Evolutionary conservation across 2,888 invertebrate species (phyloP).

Genomic region (Leptura quadrifasciata): DNA sequence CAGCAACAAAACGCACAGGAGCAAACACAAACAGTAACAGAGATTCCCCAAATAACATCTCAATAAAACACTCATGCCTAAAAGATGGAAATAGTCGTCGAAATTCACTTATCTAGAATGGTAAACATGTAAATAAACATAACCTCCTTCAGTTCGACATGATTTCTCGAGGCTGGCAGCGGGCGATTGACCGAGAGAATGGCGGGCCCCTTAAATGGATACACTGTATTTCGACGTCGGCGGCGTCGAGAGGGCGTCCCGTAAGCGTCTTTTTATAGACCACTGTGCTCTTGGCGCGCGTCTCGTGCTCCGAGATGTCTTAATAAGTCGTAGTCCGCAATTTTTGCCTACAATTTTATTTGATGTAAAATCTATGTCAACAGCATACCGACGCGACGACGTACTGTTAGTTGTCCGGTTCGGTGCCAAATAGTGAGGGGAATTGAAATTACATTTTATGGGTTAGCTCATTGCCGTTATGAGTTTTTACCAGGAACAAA

Average conservation of each 20-base stretch:
- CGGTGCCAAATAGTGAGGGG: not conserved
- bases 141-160: slow-evolving; percentile 24
- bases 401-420: not conserved
- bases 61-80: not conserved
- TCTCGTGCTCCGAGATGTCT: slow-evolving; percentile 19
- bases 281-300: slow-evolving; percentile 39
- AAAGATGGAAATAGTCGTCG: not conserved
- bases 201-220: slow-evolving; percentile 62
- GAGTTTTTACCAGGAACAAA: too few relatives aligned
- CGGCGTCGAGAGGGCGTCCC: slow-evolving; percentile 54
- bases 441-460: slow-evolving; percentile 3
- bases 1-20: not conserved
- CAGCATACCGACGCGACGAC: not conserved
- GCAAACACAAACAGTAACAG: not conserved
- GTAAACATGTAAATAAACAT: slow-evolving; percentile 34
- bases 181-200: slow-evolving; percentile 31
- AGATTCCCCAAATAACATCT: not conserved
- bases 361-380: slow-evolving; percentile 13
- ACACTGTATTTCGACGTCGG: slow-evolving; percentile 53
- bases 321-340: slow-evolving; percentile 26
- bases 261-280: slow-evolving; percentile 64
- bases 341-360: slow-evolving; percentile 29
- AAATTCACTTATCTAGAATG: slow-evolving; percentile 14
- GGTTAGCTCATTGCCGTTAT: not conserved
- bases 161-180: not conserved